Evolutionary conservation across 2,888 invertebrate genomes (phyloP).

Genomic region (Tolmerus cingulatus): DNA sequence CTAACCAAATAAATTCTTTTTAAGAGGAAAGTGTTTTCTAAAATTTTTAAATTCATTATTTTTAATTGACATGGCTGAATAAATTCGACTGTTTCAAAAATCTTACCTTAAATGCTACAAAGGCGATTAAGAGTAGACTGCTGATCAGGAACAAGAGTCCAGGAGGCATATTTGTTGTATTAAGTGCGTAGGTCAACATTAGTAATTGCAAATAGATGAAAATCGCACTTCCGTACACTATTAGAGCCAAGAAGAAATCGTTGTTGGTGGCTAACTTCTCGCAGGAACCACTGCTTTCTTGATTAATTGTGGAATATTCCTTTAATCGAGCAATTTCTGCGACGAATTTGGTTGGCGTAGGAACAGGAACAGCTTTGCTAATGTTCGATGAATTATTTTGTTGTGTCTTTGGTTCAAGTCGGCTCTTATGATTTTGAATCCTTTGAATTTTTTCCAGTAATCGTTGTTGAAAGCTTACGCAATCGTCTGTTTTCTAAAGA

Average conservation of each 20-base stretch:
- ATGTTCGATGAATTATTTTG: not conserved
- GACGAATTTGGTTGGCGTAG: not conserved
- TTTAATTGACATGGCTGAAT: no score
- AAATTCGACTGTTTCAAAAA: not conserved
- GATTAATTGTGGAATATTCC: not conserved
- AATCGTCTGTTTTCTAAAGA: slow-evolving; percentile 39
- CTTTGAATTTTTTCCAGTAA: slow-evolving; percentile 37
- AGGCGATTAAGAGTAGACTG: slow-evolving; percentile 47
- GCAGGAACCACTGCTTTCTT: not conserved
- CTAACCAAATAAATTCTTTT: no score
- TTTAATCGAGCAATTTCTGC: slow-evolving; percentile 21
- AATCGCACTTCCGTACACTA: slow-evolving; percentile 47
- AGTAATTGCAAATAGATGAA: slow-evolving; percentile 49
- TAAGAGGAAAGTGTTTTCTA: no score
- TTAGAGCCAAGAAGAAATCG: not conserved
- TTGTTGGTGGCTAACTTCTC: not conserved
- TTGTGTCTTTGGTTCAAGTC: slow-evolving; percentile 17
- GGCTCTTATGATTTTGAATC: slow-evolving; percentile 41
- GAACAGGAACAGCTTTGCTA: not conserved
- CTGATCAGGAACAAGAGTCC: slow-evolving; percentile 49
- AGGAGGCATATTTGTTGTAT: slow-evolving; percentile 46
- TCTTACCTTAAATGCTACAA: slow-evolving; percentile 48
- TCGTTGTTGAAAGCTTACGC: slow-evolving; percentile 41
- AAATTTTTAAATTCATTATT: no score
- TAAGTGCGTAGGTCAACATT: slow-evolving; percentile 44